Base-by-base conservation (phyloP, 2,797 vertebrate species). In the Microchirus variegatus region DNA sequence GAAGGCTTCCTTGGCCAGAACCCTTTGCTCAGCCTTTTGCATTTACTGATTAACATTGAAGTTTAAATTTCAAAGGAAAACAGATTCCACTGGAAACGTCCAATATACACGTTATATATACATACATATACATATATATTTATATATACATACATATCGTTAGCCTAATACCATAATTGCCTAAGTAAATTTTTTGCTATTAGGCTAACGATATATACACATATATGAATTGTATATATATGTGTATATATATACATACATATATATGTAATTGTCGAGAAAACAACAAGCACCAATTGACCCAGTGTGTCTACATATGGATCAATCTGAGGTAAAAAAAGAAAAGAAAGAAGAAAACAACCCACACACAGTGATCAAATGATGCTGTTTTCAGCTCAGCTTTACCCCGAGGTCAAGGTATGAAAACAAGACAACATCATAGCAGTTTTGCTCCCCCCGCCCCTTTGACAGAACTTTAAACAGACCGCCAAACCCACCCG, bases 341-440 rank as follows among this genome's bases (percentile, higher is more conserved):
- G 14, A 79, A 78, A 86, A 80, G 57, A 71, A 77, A 63, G 76
- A 63, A 73, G 14, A 79, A 78, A 86, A 80, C 60, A 82, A 87
- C 77, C 73, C 67, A 87, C 82, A 84, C 78, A 84, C 77, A 87
- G 81, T 82, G 78, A 89, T 89, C 65, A 67, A 85, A 83, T 78
- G 71, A 78, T 65, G 76, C 70, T 11, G 49, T 45, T 75, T 78
- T 51, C 64, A 63, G 77, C 64, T 36, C 48, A 66, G 48, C 67
- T 76, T 76, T 9, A 4, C 55, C 69, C 59, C 61, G 59, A 75
- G 70, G 61, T 80, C 69, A 42, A 81, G 69, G 55, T 48, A 51
- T 55, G 38, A 77, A 72, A 53, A 61, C 40, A 63, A 36, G 44
- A 76, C 68, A 42, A 76, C 68, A 42, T 74, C 63, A 18, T 5